Base-by-base conservation (phyloP, 2,888 invertebrate species). In the Lypha dubia region DNA sequence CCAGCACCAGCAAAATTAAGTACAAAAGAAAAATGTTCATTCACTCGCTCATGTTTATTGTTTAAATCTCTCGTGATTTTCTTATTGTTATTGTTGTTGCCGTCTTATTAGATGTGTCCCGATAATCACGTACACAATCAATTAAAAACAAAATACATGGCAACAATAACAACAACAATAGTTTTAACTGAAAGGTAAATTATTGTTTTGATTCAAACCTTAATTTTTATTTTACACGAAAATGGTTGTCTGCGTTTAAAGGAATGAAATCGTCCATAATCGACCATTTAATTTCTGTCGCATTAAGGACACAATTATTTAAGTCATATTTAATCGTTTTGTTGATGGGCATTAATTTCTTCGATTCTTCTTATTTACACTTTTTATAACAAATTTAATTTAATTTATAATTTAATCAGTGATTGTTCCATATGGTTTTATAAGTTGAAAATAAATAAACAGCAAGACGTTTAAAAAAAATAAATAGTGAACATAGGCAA, bases 51-150 rank as follows among this genome's bases (percentile, higher is more conserved):
- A 49, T 65, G 49, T 65, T 82, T 49, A 71, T 53, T 76, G 46
- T 62, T 73, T 49, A 56, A 77, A 38, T 70, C 17, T 79, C 49
- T 84, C 81, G 74, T 81, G 73, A 81, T 74, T 81, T 70, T 70
- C 60, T 77, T 68, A 38, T 60, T 79, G 44, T 63, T 60, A 28
- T 60, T 68, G 15, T 22, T 44, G 41, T 20, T 56, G 41, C 17
- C 4, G 32, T 24, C 6, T 68, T 74, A 70, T 81, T 74, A 68
- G 77, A 82, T 81, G 70, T 81, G 84, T 79, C 77, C 75, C 79
- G 84, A 84, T 84, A 84, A 84, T 84, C 81, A 84, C 84, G 84
- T 84, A 82, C 77, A 81, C 81, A 81, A 84, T 84, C 84, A 84
- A 84, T 84, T 84, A 84, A 84, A 82, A 79, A 73, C 24, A 79